phyloP scores from a whole-genome alignment of 2,888 invertebrate genomes.

The Trichopria drosophilae region DNA sequence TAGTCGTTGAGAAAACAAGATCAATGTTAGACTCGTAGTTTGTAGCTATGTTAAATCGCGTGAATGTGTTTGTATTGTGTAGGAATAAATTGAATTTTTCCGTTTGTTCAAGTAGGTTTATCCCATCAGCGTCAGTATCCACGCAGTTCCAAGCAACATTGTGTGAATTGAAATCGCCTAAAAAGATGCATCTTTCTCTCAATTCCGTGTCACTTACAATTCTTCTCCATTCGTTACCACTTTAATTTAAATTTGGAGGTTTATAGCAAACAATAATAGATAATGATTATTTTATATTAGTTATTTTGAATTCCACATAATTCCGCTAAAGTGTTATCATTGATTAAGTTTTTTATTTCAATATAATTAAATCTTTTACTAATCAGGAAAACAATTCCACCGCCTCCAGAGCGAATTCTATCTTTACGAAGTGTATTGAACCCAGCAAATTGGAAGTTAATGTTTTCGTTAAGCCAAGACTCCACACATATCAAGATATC shows the following conservation, averaged over 20 bases:
- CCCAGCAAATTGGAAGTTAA: too few relatives aligned
- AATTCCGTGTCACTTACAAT: background rate
- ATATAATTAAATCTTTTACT: too few relatives aligned
- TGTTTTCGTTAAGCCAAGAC: too few relatives aligned
- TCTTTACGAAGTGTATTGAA: too few relatives aligned
- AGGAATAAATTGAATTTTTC: too few relatives aligned
- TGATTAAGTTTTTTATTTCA: too few relatives aligned
- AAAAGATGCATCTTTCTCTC: background rate
- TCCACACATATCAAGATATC: too few relatives aligned
- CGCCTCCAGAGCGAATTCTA: too few relatives aligned
- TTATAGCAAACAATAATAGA: constrained; percentile 1
- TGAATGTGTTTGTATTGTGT: constrained; percentile 10
- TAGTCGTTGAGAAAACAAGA: constrained; percentile 6
- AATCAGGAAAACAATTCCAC: too few relatives aligned
- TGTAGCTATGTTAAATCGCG: background rate
- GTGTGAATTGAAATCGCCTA: constrained; percentile 16
- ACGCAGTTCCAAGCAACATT: constrained; percentile 8
- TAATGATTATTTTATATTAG: constrained; percentile 1
- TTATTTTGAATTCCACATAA: constrained; percentile 6
- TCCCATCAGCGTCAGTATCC: background rate
- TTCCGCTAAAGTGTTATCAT: too few relatives aligned
- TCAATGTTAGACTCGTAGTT: background rate
- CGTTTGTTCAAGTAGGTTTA: background rate
- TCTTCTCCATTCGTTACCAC: background rate
- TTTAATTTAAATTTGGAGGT: background rate